Evolutionary conservation across 2,888 invertebrate species (phyloP).

Genomic region (Steinernema carpocapsae): DNA sequence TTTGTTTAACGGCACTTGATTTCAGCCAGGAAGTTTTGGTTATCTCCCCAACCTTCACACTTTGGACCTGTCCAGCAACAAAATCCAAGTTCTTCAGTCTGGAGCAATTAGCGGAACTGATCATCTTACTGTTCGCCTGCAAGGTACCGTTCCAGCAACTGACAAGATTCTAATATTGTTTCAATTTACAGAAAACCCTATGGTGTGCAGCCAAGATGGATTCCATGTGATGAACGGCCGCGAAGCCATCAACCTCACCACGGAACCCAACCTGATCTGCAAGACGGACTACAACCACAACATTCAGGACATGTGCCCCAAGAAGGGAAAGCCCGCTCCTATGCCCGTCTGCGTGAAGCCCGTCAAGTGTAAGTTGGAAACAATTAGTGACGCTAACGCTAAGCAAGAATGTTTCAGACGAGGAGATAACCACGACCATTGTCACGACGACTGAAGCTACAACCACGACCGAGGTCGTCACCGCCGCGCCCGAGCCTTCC

Average conservation of each 20-base stretch:
- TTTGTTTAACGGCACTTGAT: neutral
- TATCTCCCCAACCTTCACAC: constrained; percentile 87
- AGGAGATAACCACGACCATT: constrained; percentile 49
- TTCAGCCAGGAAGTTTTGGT: constrained; percentile 74
- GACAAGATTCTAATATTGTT: neutral
- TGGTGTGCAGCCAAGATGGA: constrained; percentile 68
- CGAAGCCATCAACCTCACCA: constrained; percentile 67
- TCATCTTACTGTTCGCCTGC: constrained; percentile 64
- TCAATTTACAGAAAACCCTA: constrained; percentile 65
- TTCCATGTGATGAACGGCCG: constrained; percentile 68
- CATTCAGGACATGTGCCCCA: constrained; percentile 62
- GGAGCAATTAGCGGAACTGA: constrained; percentile 62
- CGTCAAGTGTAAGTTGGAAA: neutral
- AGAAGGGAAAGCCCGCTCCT: constrained; percentile 36
- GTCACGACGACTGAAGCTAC: constrained; percentile 42
- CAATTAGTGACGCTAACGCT: neutral
- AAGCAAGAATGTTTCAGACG: neutral
- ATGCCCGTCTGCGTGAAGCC: constrained; percentile 10
- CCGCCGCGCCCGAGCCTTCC: constrained; percentile 35
- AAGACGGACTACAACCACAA: constrained; percentile 55
- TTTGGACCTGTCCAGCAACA: constrained; percentile 84
- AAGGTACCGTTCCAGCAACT: constrained; percentile 51
- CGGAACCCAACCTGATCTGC: constrained; percentile 66
- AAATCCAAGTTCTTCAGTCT: constrained; percentile 59
- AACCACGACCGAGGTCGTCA: constrained; percentile 32